phyloP scores from a whole-genome alignment of 92 coral and sea anemone species.

The Desmophyllum pertusum region DNA sequence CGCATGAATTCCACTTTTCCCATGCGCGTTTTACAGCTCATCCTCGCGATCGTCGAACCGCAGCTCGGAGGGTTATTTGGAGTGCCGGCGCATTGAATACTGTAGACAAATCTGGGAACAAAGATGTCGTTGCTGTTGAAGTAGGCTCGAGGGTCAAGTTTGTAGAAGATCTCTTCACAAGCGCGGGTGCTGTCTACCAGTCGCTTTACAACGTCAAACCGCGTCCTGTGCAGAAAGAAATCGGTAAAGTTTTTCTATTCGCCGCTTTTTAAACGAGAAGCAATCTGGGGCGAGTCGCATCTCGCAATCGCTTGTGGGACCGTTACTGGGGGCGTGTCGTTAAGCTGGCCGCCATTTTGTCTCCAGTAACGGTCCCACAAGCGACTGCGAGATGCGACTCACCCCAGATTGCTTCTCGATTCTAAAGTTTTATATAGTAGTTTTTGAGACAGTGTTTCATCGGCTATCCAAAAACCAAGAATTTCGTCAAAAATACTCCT shows the following conservation, averaged over 20 bases:
- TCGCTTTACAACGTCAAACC: not conserved
- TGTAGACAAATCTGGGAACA: constrained; percentile 36
- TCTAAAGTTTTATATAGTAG: too few relatives aligned
- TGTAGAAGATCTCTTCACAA: constrained; percentile 17
- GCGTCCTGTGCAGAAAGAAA: not conserved
- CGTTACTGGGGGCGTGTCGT: too few relatives aligned
- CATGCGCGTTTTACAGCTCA: constrained; percentile 27
- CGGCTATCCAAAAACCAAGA: too few relatives aligned
- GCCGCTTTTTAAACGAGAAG: too few relatives aligned
- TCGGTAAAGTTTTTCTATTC: not conserved
- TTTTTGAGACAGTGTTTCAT: too few relatives aligned
- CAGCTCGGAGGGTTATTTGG: not conserved
- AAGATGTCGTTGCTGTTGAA: constrained; percentile 62
- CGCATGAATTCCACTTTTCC: constrained; percentile 16
- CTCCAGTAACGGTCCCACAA: too few relatives aligned
- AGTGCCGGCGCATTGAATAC: not conserved
- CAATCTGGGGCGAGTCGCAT: too few relatives aligned
- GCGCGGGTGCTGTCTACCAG: not conserved
- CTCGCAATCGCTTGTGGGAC: too few relatives aligned
- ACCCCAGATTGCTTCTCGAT: too few relatives aligned
- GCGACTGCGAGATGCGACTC: too few relatives aligned
- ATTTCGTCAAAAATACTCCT: too few relatives aligned
- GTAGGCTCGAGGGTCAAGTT: constrained; percentile 38
- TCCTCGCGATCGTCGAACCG: not conserved
- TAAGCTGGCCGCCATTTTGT: too few relatives aligned